phyloP scores from a whole-genome alignment of 1,140 invertebrate species.

The Halictus rubicundus region DNA sequence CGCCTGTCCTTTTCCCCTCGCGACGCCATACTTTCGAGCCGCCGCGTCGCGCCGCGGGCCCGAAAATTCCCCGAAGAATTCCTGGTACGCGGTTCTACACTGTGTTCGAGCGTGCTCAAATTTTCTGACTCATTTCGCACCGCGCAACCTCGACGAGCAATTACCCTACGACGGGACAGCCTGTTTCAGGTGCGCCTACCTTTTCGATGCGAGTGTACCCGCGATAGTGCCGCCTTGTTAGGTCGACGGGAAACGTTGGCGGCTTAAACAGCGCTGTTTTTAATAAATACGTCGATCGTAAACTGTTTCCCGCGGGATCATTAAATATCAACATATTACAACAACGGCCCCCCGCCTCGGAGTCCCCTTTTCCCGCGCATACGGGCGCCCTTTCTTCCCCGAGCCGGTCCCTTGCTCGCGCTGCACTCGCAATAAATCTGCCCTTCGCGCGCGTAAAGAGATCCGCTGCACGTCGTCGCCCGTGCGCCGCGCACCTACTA shows the following conservation, averaged over 20 bases:
- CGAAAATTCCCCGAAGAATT: slow-evolving; percentile 37
- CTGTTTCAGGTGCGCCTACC: neutral
- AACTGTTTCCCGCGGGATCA: slow-evolving; percentile 70
- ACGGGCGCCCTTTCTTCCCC: slow-evolving; percentile 32
- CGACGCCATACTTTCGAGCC: slow-evolving; percentile 25
- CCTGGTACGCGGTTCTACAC: slow-evolving; percentile 9
- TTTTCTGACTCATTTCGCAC: neutral
- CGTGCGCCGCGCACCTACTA: slow-evolving; percentile 40
- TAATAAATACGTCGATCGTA: slow-evolving; percentile 76
- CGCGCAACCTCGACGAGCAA: neutral
- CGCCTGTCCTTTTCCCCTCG: neutral
- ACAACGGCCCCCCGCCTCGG: slow-evolving; percentile 42
- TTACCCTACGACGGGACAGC: neutral
- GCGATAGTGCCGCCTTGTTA: slow-evolving; percentile 65
- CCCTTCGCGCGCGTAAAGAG: slow-evolving; percentile 42
- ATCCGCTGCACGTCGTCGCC: slow-evolving; percentile 39
- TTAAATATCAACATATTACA: slow-evolving; percentile 75
- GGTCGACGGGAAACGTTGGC: slow-evolving; percentile 50
- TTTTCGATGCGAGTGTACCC: slow-evolving; percentile 46
- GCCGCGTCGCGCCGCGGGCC: slow-evolving; percentile 11
- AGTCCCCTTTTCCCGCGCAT: neutral
- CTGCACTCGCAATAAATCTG: slow-evolving; percentile 68
- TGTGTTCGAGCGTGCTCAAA: slow-evolving; percentile 5
- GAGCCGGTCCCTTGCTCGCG: slow-evolving; percentile 43
- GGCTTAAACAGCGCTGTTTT: slow-evolving; percentile 71